Base-by-base conservation (phyloP, 2,113 vertebrate genomes). In the Oncorhynchus clarkii region DNA sequence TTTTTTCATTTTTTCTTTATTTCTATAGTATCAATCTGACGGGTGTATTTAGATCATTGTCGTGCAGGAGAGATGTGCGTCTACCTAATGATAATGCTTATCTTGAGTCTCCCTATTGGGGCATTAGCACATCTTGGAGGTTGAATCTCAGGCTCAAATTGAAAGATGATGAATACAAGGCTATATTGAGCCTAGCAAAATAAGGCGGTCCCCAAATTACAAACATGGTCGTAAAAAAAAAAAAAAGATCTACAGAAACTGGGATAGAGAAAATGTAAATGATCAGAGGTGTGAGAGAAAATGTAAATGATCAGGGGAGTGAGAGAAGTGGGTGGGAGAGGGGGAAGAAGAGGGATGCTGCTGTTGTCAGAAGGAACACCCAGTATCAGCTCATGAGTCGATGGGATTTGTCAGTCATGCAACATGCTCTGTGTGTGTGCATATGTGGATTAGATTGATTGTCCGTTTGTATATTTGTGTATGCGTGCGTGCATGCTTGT, bases 31-130 rank as follows among this genome's bases (percentile, higher is more conserved):
- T 86, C 85, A 86, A 83, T 88, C 81, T 84, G 73, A 51, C 72
- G 75, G 13, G 64, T 65, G 71, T 59, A 13, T 72, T 80, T 85
- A 72, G 76, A 79, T 78, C 57, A 68, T 80, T 24, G 64, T 72
- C 24, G 64, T 72, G 77, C 62, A 66, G 70, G 80, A 83, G 66
- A 3, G 27, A 20, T 67, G 68, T 76, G 34, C 74, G 76, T 62
- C 72, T 68, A 75, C 34, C 79, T 90, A 89, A 91, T 92, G 88
- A 90, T 90, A 90, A 92, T 91, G 88, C 85, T 90, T 91, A 92
- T 90, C 80, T 86, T 73, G 51, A 54, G 66, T 62, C 70, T 88
- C 81, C 84, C 86, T 60, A 70, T 74, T 83, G 85, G 88, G 72
- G 78, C 76, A 85, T 88, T 87, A 88, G 86, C 79, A 75, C 83